Conservation (phyloP, 2,888 invertebrate species). For the Clanis bilineata region DNA sequence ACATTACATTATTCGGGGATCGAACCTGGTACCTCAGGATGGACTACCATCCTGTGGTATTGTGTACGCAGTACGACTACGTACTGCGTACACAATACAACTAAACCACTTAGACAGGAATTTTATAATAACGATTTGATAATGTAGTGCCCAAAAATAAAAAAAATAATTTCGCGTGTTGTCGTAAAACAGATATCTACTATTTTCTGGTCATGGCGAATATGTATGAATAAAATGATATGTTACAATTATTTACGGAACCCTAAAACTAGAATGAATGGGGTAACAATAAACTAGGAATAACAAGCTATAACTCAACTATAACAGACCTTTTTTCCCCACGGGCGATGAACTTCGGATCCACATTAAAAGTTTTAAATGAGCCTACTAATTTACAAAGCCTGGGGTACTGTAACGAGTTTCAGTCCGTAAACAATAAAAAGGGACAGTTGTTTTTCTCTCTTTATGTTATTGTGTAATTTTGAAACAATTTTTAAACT, state of each 20-base stretch:
- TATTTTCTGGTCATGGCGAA: no score
- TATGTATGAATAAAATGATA: no score
- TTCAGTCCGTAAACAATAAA: not conserved
- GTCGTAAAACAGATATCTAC: no score
- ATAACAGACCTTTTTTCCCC: slow-evolving; percentile 1
- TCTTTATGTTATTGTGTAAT: not conserved
- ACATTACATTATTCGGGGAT: no score
- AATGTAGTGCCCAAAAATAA: no score
- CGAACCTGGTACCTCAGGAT: no score
- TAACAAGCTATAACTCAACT: not conserved
- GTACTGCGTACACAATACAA: no score
- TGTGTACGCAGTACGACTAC: no score
- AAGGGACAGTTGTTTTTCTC: not conserved
- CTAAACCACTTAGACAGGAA: no score
- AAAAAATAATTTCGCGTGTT: no score
- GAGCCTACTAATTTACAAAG: slow-evolving; percentile 9
- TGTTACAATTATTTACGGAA: not conserved
- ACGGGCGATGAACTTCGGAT: not conserved
- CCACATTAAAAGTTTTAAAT: slow-evolving; percentile 5
- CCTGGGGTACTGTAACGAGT: not conserved
- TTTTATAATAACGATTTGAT: no score
- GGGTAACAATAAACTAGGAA: not conserved
- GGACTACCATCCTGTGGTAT: no score
- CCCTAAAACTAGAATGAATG: not conserved
- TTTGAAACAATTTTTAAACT: not conserved